Evolutionary conservation across 2,888 invertebrate species (phyloP), one percentile per base, ranked within the genome.

Genomic region (Drosophila hawaiiensis): DNA sequence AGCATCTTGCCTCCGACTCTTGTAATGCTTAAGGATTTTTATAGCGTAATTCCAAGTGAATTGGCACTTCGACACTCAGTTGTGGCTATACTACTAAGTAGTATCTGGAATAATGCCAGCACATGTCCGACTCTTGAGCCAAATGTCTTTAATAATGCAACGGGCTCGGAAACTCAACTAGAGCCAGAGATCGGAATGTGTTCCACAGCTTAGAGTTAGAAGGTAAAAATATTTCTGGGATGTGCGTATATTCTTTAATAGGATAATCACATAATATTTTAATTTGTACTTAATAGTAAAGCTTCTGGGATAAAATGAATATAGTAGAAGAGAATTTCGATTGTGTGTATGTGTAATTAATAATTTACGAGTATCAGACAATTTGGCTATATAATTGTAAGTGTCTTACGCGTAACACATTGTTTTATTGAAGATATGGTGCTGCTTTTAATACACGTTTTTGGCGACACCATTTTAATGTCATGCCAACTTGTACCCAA

Each of bases 21-120:
- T 74, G 79, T 79, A 88, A 83, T 87, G 83, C 81, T 73, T 72
- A 87, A 83, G 81, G 85, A 88, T 88, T 88, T 84, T 84, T 81
- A 83, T 84, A 79, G 81, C 68, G 85, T 76, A 87, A 84, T 84
- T 84, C 83, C 69, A 69, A 73, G 76, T 70, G 81, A 81, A 87
- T 84, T 84, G 85, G 71, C 79, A 81, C 76, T 79, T 58, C 47
- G 63, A 67, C 54, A 61, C 65, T 47, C 28, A 37, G 28, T 49
- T 56, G 35, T 49, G 49, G 41, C 33, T 7, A 64, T 49, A 55
- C 31, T 19, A 62, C 55, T 62, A 43, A 55, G 55, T 55, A 43
- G 54, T 68, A 33, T 41, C 74, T 78, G 78, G 70, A 61, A 65
- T 74, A 74, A 58, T 69, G 80, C 80, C 78, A 70, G 68, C 31